Evolutionary conservation across 2,113 vertebrate genomes (phyloP).

Genomic region (Cyphomyrus discorhynchus): DNA sequence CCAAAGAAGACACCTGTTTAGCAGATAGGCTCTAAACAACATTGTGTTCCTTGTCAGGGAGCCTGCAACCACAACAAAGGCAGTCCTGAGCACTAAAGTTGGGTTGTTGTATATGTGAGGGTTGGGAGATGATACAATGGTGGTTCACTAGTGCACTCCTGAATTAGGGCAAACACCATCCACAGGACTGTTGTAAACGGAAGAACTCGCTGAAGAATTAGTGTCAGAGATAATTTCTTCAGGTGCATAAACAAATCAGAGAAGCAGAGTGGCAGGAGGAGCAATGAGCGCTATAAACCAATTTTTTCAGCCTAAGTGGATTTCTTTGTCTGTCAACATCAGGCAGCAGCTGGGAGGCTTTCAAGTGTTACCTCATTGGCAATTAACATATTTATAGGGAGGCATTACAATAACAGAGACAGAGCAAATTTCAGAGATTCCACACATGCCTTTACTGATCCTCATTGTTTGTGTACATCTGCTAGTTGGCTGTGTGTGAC

Average conservation of each 20-base stretch:
- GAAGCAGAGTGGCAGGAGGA: neutral
- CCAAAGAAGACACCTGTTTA: slow-evolving; percentile 42
- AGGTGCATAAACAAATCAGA: neutral
- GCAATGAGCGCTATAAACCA: neutral
- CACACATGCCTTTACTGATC: slow-evolving; percentile 21
- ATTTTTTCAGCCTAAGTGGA: neutral
- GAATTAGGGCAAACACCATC: neutral
- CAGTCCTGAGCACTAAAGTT: neutral
- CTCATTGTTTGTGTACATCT: neutral
- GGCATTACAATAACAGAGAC: slow-evolving; percentile 25
- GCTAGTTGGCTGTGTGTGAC: neutral
- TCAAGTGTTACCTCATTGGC: neutral
- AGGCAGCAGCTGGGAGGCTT: neutral
- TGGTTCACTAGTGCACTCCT: neutral
- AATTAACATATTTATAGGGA: slow-evolving; percentile 9
- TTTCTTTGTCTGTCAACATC: neutral
- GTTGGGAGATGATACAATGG: neutral
- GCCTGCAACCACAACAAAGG: neutral
- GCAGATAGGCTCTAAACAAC: slow-evolving; percentile 50
- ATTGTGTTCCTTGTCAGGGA: neutral
- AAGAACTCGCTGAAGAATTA: neutral
- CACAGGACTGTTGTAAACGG: neutral
- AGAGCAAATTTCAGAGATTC: slow-evolving; percentile 18
- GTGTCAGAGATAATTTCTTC: neutral
- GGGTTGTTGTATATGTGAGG: neutral